Evolutionary conservation across 2,888 invertebrate species (phyloP).

Genomic region (Cheilosia grossa): DNA sequence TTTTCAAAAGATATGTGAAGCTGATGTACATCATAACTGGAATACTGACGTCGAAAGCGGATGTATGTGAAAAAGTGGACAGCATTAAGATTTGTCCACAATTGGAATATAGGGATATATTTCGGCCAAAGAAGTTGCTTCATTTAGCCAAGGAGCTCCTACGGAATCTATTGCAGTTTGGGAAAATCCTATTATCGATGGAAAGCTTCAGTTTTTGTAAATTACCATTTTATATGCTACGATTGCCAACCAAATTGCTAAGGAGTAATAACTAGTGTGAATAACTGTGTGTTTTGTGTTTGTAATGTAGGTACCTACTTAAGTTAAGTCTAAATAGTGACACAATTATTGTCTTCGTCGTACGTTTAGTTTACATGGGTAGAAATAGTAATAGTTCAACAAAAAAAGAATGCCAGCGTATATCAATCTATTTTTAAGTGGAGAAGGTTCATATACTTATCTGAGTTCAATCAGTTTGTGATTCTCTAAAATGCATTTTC

Average conservation of each 20-base stretch:
- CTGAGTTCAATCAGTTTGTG: no score
- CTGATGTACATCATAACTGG: constrained; percentile 82
- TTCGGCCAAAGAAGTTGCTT: constrained; percentile 67
- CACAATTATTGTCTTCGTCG: no score
- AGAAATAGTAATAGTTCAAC: no score
- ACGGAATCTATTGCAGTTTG: constrained; percentile 32
- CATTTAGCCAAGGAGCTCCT: constrained; percentile 32
- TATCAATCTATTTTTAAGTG: no score
- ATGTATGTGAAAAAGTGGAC: constrained; percentile 81
- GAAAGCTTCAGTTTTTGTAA: constrained; percentile 49
- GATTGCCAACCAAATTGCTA: constrained; percentile 62
- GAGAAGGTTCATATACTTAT: no score
- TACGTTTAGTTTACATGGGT: no score
- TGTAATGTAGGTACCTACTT: background rate
- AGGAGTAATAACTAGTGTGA: constrained; percentile 44
- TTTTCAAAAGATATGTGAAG: constrained; percentile 79
- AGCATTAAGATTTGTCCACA: constrained; percentile 81
- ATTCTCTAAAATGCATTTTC: no score
- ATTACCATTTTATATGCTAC: constrained; percentile 63
- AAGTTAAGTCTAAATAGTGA: no score
- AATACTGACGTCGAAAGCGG: constrained; percentile 81
- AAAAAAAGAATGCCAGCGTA: no score
- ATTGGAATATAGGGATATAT: constrained; percentile 76
- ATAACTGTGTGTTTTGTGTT: constrained; percentile 17
- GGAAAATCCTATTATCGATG: constrained; percentile 38